Conservation (phyloP, 2,113 vertebrate species). For the Oryzias javanicus region DNA sequence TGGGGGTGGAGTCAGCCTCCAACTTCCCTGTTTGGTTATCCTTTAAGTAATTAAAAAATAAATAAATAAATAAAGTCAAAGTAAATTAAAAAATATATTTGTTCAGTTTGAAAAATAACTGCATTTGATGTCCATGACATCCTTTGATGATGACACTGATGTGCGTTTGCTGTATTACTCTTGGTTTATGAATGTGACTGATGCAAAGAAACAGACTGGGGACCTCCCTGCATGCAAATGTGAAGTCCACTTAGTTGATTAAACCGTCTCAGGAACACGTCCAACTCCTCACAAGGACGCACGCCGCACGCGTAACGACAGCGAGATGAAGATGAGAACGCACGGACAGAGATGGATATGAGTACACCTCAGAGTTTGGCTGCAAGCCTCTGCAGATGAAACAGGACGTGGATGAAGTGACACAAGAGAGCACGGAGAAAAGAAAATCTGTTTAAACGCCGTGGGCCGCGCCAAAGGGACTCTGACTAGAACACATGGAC, state of each 20-base stretch:
- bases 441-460: constrained; percentile 45
- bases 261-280: constrained; percentile 33
- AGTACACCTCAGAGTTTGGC: constrained; percentile 38
- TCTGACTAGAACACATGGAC: constrained; percentile 23
- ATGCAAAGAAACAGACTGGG: constrained; percentile 1
- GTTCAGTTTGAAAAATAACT: too few species aligned
- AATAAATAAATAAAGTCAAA: too few species aligned
- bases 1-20: too few species aligned
- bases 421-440: constrained; percentile 41
- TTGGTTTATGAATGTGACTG: constrained; percentile 13
- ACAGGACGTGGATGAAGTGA: constrained; percentile 45
- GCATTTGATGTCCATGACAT: too few species aligned
- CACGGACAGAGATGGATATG: constrained; percentile 11
- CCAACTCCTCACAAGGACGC: constrained; percentile 49
- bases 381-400: constrained; percentile 41
- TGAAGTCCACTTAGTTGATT: constrained; percentile 44
- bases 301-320: constrained; percentile 17
- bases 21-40: too few species aligned
- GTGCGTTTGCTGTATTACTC: too few species aligned
- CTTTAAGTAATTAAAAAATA: too few species aligned
- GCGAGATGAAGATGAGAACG: neutral
- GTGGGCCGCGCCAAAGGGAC: constrained; percentile 54
- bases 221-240: constrained; percentile 11
- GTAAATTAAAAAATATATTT: too few species aligned
- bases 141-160: too few species aligned